A percentile compares a stretch with the other conserved stretches of the same genome.
Conservation (phyloP, 2,888 invertebrate species). For the Acleris sparsana region DNA sequence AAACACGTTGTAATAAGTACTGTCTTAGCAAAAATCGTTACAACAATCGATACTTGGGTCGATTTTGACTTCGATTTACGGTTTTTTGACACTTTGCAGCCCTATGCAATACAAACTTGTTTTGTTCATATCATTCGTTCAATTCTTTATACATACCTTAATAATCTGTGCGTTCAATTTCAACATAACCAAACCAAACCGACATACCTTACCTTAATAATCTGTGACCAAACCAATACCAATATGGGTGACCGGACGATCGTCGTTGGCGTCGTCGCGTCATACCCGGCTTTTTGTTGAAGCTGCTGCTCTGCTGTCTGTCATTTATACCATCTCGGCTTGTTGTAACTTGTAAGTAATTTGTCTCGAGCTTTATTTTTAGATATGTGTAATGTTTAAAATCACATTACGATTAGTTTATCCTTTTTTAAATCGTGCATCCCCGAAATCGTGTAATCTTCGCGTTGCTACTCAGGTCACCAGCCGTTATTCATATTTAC, state of each 20-base stretch:
- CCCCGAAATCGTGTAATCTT: slow-evolving; percentile 2
- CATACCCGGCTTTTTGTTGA: too few species aligned
- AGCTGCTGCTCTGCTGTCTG: too few species aligned
- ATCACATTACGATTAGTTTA: slow-evolving; percentile 15
- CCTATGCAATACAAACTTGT: background rate
- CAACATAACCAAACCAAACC: background rate
- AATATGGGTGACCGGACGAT: background rate
- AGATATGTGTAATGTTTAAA: slow-evolving; percentile 25
- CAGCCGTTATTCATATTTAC: slow-evolving; percentile 12
- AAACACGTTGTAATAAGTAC: too few species aligned
- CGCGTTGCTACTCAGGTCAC: slow-evolving; percentile 1
- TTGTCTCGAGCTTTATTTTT: slow-evolving; percentile 7
- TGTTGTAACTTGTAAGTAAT: slow-evolving; percentile 16
- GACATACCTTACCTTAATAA: too few species aligned
- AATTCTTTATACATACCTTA: too few species aligned
- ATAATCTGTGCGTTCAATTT: too few species aligned
- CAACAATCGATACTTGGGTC: background rate
- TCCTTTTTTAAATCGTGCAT: slow-evolving; percentile 9
- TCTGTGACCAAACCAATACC: too few species aligned
- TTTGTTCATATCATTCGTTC: slow-evolving; percentile 3
- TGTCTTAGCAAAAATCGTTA: too few species aligned
- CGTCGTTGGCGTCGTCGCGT: too few species aligned
- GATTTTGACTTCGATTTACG: background rate
- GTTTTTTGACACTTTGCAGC: slow-evolving; percentile 1
- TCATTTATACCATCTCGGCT: too few species aligned